phyloP scores from a whole-genome alignment of 2,888 invertebrate genomes.

The Augochlorella aurata region DNA sequence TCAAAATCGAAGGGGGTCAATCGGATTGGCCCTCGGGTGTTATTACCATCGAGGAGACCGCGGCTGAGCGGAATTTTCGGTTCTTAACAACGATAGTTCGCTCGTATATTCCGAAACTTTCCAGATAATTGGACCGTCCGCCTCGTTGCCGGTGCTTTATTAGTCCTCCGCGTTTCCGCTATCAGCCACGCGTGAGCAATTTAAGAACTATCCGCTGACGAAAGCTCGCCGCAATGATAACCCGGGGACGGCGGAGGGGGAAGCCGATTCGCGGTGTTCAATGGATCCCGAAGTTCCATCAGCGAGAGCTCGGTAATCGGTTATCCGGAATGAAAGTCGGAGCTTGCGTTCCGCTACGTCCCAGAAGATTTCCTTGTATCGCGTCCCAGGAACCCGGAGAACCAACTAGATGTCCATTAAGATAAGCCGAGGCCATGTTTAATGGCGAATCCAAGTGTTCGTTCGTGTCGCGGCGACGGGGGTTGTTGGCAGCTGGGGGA shows the following conservation, averaged over 20 bases:
- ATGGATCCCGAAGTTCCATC: slow-evolving; percentile 3
- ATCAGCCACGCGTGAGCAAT: not conserved
- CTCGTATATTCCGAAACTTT: slow-evolving; percentile 2
- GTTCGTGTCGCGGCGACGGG: slow-evolving; percentile 25
- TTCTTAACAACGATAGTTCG: not conserved
- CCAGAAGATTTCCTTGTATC: slow-evolving; percentile 36
- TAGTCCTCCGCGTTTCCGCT: slow-evolving; percentile 2
- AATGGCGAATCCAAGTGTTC: slow-evolving; percentile 73
- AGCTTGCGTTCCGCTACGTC: slow-evolving; percentile 19
- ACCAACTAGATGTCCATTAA: slow-evolving; percentile 75
- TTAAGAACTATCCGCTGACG: not conserved
- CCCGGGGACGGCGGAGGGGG: not conserved
- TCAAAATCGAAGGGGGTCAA: not conserved
- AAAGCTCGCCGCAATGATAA: slow-evolving; percentile 23
- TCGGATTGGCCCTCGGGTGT: not conserved
- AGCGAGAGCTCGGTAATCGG: slow-evolving; percentile 17
- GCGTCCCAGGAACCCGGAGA: slow-evolving; percentile 42
- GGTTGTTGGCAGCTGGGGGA: slow-evolving; percentile 16
- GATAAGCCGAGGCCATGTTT: slow-evolving; percentile 72
- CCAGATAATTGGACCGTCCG: slow-evolving; percentile 5
- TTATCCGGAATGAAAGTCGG: slow-evolving; percentile 37
- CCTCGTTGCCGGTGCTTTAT: slow-evolving; percentile 3
- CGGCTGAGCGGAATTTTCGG: not conserved
- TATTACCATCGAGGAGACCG: not conserved
- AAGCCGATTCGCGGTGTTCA: slow-evolving; percentile 22